These are phyloP conservation scores for Pseudomugil gertrudae DNA, from an alignment of 2,797 vertebrate species.

Conservation along the genomic window DNA sequence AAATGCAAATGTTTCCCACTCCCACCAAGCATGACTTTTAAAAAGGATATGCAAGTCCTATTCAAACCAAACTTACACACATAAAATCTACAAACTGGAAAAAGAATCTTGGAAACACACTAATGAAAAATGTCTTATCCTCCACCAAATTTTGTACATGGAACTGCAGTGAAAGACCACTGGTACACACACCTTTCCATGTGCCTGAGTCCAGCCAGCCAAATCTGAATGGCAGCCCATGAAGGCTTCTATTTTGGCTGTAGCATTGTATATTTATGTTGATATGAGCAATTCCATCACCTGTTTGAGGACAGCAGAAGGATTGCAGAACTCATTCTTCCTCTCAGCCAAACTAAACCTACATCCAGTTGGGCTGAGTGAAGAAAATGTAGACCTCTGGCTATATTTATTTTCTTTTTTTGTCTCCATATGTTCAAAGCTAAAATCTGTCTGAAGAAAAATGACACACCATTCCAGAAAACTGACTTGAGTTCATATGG, in stretches of 20 bases:
- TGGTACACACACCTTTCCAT: conserved; percentile 36
- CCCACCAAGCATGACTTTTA: conserved; percentile 53
- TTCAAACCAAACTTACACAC: conserved; percentile 51
- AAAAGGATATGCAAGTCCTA: conserved; percentile 34
- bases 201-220: conserved; percentile 45
- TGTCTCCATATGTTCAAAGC: conserved; percentile 42
- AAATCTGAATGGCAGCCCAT: conserved; percentile 54
- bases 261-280: conserved; percentile 56
- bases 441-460: conserved; percentile 35
- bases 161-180: conserved; percentile 35
- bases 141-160: conserved; percentile 21
- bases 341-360: conserved; percentile 36
- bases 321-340: conserved; percentile 42
- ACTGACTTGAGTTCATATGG: conserved; percentile 48
- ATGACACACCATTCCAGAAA: conserved; percentile 29
- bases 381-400: background rate
- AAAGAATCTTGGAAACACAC: conserved; percentile 34
- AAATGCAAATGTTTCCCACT: conserved; percentile 31
- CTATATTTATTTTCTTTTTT: conserved; percentile 22
- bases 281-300: conserved; percentile 52
- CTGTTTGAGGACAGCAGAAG: conserved; percentile 44
- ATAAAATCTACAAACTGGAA: conserved; percentile 37
- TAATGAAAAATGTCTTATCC: conserved; percentile 31
- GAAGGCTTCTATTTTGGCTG: conserved; percentile 63
- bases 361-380: conserved; percentile 28